Evolutionary conservation across 2,888 invertebrate genomes (phyloP).

Genomic region (Glyphotaelius pellucidus): DNA sequence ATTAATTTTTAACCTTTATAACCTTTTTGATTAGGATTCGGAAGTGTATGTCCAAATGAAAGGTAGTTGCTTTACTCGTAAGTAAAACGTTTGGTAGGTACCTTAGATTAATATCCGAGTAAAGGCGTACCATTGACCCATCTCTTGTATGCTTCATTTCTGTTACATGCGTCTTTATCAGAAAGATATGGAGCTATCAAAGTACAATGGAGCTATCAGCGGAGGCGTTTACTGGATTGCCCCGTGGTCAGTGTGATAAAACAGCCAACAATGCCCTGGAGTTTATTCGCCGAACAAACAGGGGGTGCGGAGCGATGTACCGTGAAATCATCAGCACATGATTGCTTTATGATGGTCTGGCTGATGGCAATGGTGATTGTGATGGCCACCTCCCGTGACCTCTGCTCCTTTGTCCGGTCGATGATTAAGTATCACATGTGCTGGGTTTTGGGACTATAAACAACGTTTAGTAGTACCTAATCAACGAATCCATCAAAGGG

Average conservation of each 20-base stretch:
- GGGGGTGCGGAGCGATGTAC: constrained; percentile 24
- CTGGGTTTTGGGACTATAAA: neutral
- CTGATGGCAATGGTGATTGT: neutral
- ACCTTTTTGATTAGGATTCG: too few species aligned
- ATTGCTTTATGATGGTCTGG: neutral
- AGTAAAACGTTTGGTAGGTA: neutral
- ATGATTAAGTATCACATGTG: constrained; percentile 4
- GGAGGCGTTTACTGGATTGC: neutral
- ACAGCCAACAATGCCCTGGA: neutral
- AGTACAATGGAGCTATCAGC: neutral
- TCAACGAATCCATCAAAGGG: neutral
- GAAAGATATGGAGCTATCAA: neutral
- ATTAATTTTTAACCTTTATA: too few species aligned
- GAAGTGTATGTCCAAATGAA: neutral
- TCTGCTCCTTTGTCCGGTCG: constrained; percentile 11
- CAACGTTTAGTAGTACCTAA: neutral
- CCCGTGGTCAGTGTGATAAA: constrained; percentile 7
- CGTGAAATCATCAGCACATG: constrained; percentile 29
- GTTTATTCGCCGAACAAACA: neutral
- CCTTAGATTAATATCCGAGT: neutral
- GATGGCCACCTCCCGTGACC: constrained; percentile 18
- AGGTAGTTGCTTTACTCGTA: neutral
- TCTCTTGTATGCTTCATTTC: neutral
- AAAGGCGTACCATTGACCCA: neutral
- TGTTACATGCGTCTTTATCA: neutral